Conservation (phyloP, 1,140 invertebrate species). For the Medauroidea extradentata region DNA sequence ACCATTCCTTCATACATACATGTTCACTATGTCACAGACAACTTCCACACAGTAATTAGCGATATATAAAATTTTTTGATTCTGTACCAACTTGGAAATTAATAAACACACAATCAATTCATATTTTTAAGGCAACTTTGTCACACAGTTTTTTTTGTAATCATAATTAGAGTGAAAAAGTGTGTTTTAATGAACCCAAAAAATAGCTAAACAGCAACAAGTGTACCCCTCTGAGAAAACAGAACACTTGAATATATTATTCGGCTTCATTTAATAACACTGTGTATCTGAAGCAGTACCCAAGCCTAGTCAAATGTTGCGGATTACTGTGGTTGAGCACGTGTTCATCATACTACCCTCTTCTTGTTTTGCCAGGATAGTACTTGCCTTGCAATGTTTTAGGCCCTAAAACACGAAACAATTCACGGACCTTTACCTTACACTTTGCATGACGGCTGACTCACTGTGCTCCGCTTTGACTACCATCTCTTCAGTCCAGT, state of each 20-base stretch:
- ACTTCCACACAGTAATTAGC: constrained; percentile 21
- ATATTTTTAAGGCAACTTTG: constrained; percentile 31
- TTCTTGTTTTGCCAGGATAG: background rate
- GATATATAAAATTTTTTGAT: constrained; percentile 26
- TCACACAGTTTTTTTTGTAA: constrained; percentile 23
- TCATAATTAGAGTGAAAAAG: constrained; percentile 24
- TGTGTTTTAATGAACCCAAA: constrained; percentile 15
- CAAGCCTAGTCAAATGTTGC: too few relatives aligned
- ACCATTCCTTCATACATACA: constrained; percentile 14
- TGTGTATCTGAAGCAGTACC: constrained; percentile 5
- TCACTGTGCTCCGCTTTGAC: background rate
- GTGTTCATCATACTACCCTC: constrained; percentile 14
- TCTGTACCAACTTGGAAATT: constrained; percentile 21
- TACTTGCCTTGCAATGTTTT: constrained; percentile 7
- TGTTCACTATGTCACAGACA: constrained; percentile 13
- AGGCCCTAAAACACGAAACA: constrained; percentile 10
- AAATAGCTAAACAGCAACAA: constrained; percentile 26
- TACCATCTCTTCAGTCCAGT: background rate
- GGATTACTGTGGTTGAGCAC: too few relatives aligned
- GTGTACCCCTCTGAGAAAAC: constrained; percentile 22
- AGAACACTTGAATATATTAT: constrained; percentile 16
- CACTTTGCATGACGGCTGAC: too few relatives aligned
- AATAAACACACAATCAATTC: constrained; percentile 30
- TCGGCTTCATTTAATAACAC: constrained; percentile 11
- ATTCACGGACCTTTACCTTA: too few relatives aligned